phyloP scores from a whole-genome alignment of 2,113 vertebrate genomes.

The Bubo blakistoni region DNA sequence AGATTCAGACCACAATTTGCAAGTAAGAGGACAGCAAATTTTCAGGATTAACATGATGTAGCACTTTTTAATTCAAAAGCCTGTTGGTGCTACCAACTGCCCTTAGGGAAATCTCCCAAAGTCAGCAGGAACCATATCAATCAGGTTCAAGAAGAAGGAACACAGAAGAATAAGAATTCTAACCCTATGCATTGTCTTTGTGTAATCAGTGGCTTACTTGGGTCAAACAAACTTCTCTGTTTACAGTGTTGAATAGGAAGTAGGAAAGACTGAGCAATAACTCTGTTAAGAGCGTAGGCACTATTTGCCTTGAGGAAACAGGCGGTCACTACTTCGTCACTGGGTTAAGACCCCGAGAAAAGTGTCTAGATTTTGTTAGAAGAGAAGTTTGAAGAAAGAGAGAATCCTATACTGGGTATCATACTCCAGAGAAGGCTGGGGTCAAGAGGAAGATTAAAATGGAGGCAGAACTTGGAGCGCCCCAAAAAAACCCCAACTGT shows the following conservation, averaged over 20 bases:
- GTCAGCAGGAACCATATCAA: not conserved
- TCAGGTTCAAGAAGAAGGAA: not conserved
- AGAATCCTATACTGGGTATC: not conserved
- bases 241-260: not conserved
- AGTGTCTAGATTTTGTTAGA: not conserved
- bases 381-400: not conserved
- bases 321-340: not conserved
- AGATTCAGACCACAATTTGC: not conserved
- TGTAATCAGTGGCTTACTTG: not conserved
- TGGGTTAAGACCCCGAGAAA: not conserved
- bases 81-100: not conserved
- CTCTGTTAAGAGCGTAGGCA: not conserved
- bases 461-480: not conserved
- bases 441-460: not conserved
- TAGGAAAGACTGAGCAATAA: not conserved
- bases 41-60: not conserved
- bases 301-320: not conserved
- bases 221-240: not conserved
- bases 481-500: fast-evolving
- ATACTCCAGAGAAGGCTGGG: not conserved
- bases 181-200: not conserved
- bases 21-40: not conserved
- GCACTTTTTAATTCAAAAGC: not conserved
- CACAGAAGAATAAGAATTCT: not conserved
- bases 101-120: not conserved